phyloP scores from a whole-genome alignment of 2,797 vertebrate species.

The Acropternis orthonyx region DNA sequence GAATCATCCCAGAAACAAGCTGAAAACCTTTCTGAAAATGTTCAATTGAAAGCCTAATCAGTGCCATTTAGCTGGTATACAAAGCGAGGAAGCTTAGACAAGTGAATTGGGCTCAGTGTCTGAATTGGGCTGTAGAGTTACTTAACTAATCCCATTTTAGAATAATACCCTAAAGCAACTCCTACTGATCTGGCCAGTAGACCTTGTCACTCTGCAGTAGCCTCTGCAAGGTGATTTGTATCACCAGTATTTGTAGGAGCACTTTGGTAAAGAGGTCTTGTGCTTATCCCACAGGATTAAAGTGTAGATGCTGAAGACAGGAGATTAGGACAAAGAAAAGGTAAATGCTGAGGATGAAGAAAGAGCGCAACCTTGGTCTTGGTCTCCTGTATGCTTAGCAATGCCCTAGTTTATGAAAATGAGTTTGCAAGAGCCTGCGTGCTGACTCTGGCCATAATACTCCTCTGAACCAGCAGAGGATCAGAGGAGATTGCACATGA shows the following conservation, averaged over 20 bases:
- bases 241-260: conserved; percentile 1
- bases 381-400: conserved; percentile 10
- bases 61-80: not conserved
- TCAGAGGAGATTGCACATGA: conserved; percentile 49
- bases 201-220: not conserved
- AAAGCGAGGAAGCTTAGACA: not conserved
- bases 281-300: conserved; percentile 13
- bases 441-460: conserved; percentile 51
- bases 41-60: not conserved
- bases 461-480: conserved; percentile 32
- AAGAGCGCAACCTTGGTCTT: conserved; percentile 25
- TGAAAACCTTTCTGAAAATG: not conserved
- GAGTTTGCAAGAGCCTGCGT: conserved; percentile 8
- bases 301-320: conserved; percentile 10
- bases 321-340: conserved; percentile 41
- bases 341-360: conserved; percentile 44
- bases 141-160: conserved; percentile 45
- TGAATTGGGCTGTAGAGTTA: not conserved
- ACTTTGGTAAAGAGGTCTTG: not conserved
- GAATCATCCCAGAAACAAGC: not conserved
- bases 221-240: conserved; percentile 52
- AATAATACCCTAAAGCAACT: conserved; percentile 1
- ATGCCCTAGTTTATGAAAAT: conserved; percentile 51
- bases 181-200: not conserved
- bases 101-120: not conserved